These are phyloP conservation scores for Xenops minutus DNA, from an alignment of 2,797 vertebrate species.

Conservation along the genomic window DNA sequence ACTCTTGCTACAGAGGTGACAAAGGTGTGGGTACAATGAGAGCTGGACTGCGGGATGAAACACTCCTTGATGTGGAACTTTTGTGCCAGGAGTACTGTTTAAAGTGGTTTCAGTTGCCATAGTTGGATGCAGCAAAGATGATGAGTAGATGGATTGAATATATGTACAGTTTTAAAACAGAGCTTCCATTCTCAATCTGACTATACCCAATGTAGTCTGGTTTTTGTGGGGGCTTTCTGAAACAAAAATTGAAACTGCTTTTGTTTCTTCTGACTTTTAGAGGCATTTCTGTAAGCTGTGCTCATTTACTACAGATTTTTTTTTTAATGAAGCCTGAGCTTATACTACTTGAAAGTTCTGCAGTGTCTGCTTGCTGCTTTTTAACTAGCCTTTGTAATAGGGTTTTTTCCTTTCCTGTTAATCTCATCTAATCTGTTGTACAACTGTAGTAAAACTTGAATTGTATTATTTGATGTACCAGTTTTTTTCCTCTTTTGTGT, in stretches of 20 bases:
- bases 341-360: not conserved
- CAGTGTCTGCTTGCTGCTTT: not conserved
- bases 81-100: not conserved
- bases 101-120: not conserved
- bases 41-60: not conserved
- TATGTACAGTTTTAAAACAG: not conserved
- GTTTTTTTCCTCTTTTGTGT: not conserved
- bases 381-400: not conserved
- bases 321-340: not conserved
- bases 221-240: not conserved
- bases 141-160: not conserved
- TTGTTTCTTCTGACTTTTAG: not conserved
- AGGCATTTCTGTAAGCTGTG: not conserved
- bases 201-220: not conserved
- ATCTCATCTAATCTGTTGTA: not conserved
- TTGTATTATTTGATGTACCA: not conserved
- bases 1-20: not conserved
- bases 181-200: not conserved
- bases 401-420: not conserved
- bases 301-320: not conserved
- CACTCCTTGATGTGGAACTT: not conserved
- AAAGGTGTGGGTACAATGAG: accelerated
- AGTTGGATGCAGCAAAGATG: not conserved
- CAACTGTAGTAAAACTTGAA: not conserved
- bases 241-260: not conserved